These are phyloP conservation scores for Tenthredo livida DNA, from an alignment of 2,888 invertebrate genomes.

Conservation along the genomic window DNA sequence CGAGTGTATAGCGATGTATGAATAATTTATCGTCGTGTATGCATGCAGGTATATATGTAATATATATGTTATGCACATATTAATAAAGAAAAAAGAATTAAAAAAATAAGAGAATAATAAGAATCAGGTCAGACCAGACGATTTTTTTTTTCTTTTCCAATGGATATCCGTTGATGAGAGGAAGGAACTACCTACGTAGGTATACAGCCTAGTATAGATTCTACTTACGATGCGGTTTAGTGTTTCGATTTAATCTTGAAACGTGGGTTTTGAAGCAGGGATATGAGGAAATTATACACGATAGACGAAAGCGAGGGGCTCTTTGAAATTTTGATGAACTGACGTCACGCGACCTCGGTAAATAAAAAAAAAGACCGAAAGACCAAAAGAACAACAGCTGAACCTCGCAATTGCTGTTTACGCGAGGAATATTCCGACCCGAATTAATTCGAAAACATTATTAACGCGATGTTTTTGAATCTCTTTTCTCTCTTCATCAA, in stretches of 20 bases:
- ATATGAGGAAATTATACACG: too few species aligned
- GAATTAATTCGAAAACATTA: neutral
- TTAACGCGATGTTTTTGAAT: neutral
- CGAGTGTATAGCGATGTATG: too few species aligned
- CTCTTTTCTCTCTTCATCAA: neutral
- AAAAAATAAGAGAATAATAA: neutral
- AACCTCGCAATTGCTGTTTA: neutral
- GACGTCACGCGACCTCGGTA: neutral
- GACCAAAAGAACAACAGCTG: too few species aligned
- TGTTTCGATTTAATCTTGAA: neutral
- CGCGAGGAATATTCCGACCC: neutral
- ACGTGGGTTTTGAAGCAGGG: neutral
- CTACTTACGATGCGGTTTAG: neutral
- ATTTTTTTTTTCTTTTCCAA: neutral
- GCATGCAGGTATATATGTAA: neutral
- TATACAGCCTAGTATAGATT: neutral
- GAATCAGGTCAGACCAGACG: neutral
- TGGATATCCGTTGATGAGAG: neutral
- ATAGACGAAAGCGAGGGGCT: neutral
- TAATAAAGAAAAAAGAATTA: neutral
- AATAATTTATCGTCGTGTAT: neutral
- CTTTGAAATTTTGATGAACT: neutral
- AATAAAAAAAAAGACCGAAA: too few species aligned
- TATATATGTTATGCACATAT: neutral
- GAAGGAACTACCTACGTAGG: neutral